phyloP scores from a whole-genome alignment of 1,140 invertebrate species.

The Pseudomyrmex gracilis region DNA sequence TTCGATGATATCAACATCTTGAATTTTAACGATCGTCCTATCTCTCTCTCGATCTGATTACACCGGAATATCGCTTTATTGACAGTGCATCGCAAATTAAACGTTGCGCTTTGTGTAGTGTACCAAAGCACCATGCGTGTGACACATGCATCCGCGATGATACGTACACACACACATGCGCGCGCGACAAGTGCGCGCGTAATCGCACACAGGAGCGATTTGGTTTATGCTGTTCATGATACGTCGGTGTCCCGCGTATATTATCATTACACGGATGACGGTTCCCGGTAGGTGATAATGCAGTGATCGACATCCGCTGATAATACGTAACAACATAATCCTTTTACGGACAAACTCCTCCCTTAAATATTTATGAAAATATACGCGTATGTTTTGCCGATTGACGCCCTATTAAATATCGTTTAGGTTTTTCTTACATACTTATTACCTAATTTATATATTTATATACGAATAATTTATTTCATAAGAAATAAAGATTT shows the following conservation, averaged over 20 bases:
- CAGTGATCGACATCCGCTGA: not conserved
- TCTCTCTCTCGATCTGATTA: slow-evolving; percentile 29
- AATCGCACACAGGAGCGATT: not conserved
- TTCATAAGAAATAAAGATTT: too few relatives aligned
- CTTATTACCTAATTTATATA: too few relatives aligned
- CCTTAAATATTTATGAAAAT: slow-evolving; percentile 23
- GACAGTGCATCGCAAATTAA: slow-evolving; percentile 35
- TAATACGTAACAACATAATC: not conserved
- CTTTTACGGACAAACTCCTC: slow-evolving; percentile 7
- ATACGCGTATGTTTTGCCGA: too few relatives aligned
- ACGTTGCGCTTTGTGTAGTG: slow-evolving; percentile 1
- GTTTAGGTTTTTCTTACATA: too few relatives aligned
- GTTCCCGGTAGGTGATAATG: slow-evolving; percentile 23
- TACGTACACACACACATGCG: not conserved
- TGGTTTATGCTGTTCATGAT: not conserved
- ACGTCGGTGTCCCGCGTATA: not conserved
- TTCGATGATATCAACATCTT: not conserved
- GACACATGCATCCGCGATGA: slow-evolving; percentile 2
- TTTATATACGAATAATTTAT: too few relatives aligned
- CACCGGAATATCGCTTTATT: slow-evolving; percentile 35
- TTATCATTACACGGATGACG: slow-evolving; percentile 26
- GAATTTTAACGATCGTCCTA: slow-evolving; percentile 17
- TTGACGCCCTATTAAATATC: too few relatives aligned
- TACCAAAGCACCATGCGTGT: slow-evolving; percentile 2
- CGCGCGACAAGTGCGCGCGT: not conserved